Conservation (phyloP, 2,113 vertebrate species). For the Pseudorhombus dupliciocellatus region DNA sequence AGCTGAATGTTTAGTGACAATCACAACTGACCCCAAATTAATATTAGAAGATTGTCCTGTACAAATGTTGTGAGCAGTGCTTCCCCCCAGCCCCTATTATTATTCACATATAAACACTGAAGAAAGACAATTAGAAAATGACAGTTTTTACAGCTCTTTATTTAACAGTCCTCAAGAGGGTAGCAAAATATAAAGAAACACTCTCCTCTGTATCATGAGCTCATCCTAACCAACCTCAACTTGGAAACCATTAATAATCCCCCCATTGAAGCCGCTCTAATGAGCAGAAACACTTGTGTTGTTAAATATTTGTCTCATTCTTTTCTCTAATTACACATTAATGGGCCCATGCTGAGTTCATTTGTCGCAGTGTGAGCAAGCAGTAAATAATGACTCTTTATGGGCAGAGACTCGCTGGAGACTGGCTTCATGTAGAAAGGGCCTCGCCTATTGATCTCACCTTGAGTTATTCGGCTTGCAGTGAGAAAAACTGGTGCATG, state of each 20-base stretch:
- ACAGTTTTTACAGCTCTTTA: not conserved
- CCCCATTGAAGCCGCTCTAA: constrained; percentile 44
- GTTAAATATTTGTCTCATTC: constrained; percentile 71
- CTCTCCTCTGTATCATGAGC: constrained; percentile 15
- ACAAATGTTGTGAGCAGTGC: not conserved
- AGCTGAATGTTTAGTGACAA: too few species aligned
- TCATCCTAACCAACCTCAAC: constrained; percentile 16
- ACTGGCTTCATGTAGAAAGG: constrained; percentile 35
- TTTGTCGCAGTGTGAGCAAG: constrained; percentile 64
- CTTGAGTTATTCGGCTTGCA: constrained; percentile 49
- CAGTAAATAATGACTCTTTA: constrained; percentile 69
- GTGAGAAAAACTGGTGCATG: constrained; percentile 37
- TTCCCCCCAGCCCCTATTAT: not conserved
- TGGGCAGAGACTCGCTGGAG: constrained; percentile 47
- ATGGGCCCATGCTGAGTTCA: constrained; percentile 66
- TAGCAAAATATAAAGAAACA: constrained; percentile 1
- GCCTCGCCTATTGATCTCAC: constrained; percentile 62
- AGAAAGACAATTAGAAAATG: not conserved
- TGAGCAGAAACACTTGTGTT: constrained; percentile 51
- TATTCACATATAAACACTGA: not conserved
- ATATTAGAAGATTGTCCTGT: too few species aligned
- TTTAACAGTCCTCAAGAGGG: not conserved
- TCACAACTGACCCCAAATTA: too few species aligned
- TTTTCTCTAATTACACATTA: constrained; percentile 75
- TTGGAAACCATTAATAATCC: constrained; percentile 44